Percentiles rank a stretch among this genome's conserved stretches.
phyloP scores from a whole-genome alignment of 2,888 invertebrate species.

The Apeira syringaria region DNA sequence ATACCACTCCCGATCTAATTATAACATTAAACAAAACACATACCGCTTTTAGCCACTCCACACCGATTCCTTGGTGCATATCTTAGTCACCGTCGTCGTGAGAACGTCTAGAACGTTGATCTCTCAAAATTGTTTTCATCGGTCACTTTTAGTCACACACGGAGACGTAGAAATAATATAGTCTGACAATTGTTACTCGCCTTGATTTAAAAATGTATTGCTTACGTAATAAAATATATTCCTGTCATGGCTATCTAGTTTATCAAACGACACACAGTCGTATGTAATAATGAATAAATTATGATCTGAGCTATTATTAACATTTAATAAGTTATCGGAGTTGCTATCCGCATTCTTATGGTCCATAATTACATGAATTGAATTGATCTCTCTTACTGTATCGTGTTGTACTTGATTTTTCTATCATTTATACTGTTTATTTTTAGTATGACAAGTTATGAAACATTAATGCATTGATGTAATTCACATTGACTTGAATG shows the following conservation, averaged over 20 bases:
- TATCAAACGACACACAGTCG: slow-evolving; percentile 1
- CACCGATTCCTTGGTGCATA: slow-evolving; percentile 39
- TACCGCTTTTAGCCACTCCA: slow-evolving; percentile 55
- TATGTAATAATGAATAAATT: slow-evolving; percentile 6
- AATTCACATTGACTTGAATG: slow-evolving; percentile 17
- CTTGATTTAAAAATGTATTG: slow-evolving; percentile 2
- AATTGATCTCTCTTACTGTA: slow-evolving; percentile 21
- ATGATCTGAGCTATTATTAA: slow-evolving; percentile 9
- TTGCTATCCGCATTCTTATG: slow-evolving; percentile 50
- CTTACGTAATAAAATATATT: too few species aligned
- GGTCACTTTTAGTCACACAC: slow-evolving; percentile 30
- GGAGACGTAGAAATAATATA: slow-evolving; percentile 29
- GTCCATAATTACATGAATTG: slow-evolving; percentile 30
- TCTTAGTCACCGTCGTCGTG: slow-evolving; percentile 46
- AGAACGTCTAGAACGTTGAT: slow-evolving; percentile 35
- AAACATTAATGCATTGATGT: slow-evolving; percentile 19
- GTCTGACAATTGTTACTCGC: slow-evolving; percentile 3
- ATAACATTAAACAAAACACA: slow-evolving; percentile 56
- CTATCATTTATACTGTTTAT: slow-evolving; percentile 17
- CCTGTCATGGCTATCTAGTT: not conserved
- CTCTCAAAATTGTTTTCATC: slow-evolving; percentile 35
- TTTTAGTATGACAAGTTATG: slow-evolving; percentile 7
- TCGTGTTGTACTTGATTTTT: slow-evolving; percentile 13
- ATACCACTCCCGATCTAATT: slow-evolving; percentile 60
- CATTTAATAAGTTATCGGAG: slow-evolving; percentile 13